These are phyloP conservation scores for Copidosoma aretas DNA, from an alignment of 2,888 invertebrate genomes.

Conservation along the genomic window DNA sequence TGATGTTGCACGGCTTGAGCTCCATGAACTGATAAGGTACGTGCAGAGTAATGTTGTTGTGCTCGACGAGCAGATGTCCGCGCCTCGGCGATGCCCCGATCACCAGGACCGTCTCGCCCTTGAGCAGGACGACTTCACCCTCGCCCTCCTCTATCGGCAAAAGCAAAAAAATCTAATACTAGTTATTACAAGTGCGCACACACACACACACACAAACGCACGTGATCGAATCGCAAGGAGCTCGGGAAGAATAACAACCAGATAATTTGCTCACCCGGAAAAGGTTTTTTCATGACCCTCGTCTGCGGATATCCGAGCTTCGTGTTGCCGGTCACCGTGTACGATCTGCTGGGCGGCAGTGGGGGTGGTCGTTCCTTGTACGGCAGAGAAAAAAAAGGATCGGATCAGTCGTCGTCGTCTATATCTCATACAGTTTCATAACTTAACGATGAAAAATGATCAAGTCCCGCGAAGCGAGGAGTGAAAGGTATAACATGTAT, in stretches of 20 bases:
- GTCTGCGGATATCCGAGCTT: constrained; percentile 93
- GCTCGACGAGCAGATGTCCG: constrained; percentile 88
- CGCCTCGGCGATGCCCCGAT: constrained; percentile 85
- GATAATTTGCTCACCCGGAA: constrained; percentile 67
- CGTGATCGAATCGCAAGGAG: too few relatives aligned
- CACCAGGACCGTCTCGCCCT: constrained; percentile 87
- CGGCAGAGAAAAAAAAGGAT: constrained; percentile 39
- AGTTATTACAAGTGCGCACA: too few relatives aligned
- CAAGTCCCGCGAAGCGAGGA: too few relatives aligned
- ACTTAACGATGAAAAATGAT: too few relatives aligned
- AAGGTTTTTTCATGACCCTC: constrained; percentile 88
- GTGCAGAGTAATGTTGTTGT: constrained; percentile 75
- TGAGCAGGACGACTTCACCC: constrained; percentile 72
- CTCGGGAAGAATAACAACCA: too few relatives aligned
- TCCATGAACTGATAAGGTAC: constrained; percentile 86
- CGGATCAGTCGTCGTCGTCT: neutral
- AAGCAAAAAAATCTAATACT: neutral
- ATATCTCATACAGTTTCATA: too few relatives aligned
- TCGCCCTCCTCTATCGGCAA: constrained; percentile 58
- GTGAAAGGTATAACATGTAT: too few relatives aligned
- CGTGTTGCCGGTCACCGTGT: constrained; percentile 88
- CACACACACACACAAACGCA: neutral
- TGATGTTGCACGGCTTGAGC: constrained; percentile 66
- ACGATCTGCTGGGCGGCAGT: constrained; percentile 87
- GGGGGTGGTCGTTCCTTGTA: constrained; percentile 87